phyloP scores from a whole-genome alignment of 1,140 invertebrate species.

The Chrysopa pallens region DNA sequence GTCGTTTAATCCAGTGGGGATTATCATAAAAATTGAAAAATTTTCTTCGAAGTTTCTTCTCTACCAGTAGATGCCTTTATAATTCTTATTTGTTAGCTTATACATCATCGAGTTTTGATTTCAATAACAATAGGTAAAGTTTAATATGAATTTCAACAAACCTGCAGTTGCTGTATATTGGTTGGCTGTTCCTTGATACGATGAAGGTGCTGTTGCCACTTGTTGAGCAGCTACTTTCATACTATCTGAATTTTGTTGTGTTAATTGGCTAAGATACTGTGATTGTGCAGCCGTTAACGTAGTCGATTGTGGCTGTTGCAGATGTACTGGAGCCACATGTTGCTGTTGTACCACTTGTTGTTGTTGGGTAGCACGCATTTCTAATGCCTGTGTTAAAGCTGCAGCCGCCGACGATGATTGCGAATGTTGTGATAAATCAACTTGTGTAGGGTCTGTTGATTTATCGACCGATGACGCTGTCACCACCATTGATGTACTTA shows the following conservation, averaged over 20 bases:
- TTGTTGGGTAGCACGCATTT: neutral
- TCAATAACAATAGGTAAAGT: no score
- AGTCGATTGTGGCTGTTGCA: neutral
- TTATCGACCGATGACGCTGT: no score
- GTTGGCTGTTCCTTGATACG: neutral
- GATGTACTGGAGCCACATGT: neutral
- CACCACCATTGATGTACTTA: no score
- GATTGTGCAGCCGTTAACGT: constrained; percentile 46
- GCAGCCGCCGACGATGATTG: no score
- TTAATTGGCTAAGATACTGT: constrained; percentile 45
- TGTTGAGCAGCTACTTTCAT: constrained; percentile 35
- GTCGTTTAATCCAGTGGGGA: no score
- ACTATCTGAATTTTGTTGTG: constrained; percentile 45
- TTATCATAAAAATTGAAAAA: no score
- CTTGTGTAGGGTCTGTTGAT: no score
- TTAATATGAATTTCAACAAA: constrained; percentile 7
- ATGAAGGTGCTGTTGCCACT: constrained; percentile 1
- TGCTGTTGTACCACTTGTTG: neutral
- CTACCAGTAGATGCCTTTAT: no score
- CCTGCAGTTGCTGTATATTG: constrained; percentile 10
- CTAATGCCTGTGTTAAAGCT: neutral
- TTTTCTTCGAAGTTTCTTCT: no score
- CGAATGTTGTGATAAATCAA: no score
- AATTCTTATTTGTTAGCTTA: no score
- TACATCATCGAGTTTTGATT: no score